Evolutionary conservation across 2,797 vertebrate genomes (phyloP).

Genomic region (Toxotes lorentzi): DNA sequence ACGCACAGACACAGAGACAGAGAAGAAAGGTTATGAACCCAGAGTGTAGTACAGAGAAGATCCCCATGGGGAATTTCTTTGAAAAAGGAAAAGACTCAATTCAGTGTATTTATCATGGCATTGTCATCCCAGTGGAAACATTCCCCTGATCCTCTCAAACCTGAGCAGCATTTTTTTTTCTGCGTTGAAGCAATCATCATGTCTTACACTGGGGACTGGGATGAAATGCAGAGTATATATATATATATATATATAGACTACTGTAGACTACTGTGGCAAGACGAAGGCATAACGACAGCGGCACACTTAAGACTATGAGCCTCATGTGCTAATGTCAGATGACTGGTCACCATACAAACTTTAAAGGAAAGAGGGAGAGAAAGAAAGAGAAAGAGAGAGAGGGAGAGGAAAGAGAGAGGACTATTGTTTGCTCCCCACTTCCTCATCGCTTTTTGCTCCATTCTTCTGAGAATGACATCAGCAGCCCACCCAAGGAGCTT

Average conservation of each 20-base stretch:
- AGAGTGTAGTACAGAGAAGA: conserved; percentile 29
- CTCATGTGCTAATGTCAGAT: conserved; percentile 58
- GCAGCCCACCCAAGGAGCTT: conserved; percentile 87
- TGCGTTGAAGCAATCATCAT: conserved; percentile 2
- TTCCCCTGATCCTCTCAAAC: conserved; percentile 39
- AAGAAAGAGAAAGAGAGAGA: conserved; percentile 39
- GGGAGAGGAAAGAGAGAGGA: conserved; percentile 68
- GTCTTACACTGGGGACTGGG: conserved; percentile 9
- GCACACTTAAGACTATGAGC: conserved; percentile 51
- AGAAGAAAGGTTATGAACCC: conserved; percentile 27
- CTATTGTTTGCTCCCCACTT: conserved; percentile 83
- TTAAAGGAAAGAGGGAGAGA: conserved; percentile 41
- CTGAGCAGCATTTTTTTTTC: conserved; percentile 18
- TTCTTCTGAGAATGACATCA: conserved; percentile 87
- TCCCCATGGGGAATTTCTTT: conserved; percentile 43
- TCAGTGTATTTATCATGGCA: conserved; percentile 47
- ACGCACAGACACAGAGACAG: neutral
- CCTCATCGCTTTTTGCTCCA: conserved; percentile 77
- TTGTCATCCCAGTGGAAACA: conserved; percentile 41
- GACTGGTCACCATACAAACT: conserved; percentile 67
- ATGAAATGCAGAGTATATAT: conserved; percentile 23
- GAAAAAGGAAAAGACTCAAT: conserved; percentile 56
- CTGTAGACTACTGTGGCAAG: conserved; percentile 46
- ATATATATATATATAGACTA: conserved; percentile 4
- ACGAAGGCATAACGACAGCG: conserved; percentile 53